These are phyloP conservation scores for Isurus oxyrinchus DNA, from an alignment of 2,113 vertebrate species.

Conservation along the genomic window DNA sequence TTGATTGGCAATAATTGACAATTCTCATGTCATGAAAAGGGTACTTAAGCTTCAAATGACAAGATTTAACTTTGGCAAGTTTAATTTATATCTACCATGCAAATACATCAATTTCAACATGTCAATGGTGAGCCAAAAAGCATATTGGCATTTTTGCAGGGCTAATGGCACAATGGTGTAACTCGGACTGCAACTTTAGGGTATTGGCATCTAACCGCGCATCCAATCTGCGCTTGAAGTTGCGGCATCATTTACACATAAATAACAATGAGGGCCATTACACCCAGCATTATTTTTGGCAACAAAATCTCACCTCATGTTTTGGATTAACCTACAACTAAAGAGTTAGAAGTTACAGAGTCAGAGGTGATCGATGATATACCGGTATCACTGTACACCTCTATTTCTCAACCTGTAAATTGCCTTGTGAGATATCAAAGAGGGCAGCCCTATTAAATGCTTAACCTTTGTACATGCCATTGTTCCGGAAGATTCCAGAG, in stretches of 20 bases:
- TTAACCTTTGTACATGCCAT: background rate
- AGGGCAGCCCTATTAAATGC: background rate
- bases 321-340: background rate
- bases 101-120: background rate
- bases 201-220: background rate
- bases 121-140: background rate
- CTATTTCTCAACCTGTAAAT: background rate
- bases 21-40: background rate
- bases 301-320: background rate
- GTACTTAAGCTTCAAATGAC: background rate
- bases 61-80: background rate
- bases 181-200: background rate
- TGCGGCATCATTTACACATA: background rate
- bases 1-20: background rate
- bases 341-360: background rate
- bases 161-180: background rate
- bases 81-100: background rate
- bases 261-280: background rate
- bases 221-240: background rate
- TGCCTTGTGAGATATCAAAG: background rate
- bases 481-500: conserved; percentile 4
- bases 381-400: background rate
- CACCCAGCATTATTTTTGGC: background rate
- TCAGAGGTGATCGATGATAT: background rate
- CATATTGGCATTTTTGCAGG: background rate